Conservation (phyloP, 2,113 vertebrate species). For the Manacus vitellinus region DNA sequence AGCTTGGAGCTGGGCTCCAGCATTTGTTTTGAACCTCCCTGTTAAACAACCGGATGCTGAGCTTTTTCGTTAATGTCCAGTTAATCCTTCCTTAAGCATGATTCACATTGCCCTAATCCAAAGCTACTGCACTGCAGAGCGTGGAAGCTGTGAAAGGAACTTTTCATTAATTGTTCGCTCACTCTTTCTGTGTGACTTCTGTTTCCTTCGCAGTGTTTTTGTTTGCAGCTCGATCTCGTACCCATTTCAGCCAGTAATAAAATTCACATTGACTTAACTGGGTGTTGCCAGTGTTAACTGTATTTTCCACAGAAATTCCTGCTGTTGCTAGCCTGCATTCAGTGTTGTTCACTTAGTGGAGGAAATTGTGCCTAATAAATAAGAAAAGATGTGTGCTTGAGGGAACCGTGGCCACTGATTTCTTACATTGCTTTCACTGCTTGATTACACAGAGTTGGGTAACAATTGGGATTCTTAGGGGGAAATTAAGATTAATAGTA, state of each 20-base stretch:
- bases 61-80: conserved; percentile 20
- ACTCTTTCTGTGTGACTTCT: conserved; percentile 15
- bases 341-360: not conserved
- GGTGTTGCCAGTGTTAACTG: conserved; percentile 28
- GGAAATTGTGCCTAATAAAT: conserved; percentile 15
- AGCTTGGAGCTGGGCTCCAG: not conserved
- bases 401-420: not conserved
- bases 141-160: conserved; percentile 13
- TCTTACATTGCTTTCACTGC: not conserved
- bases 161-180: conserved; percentile 35
- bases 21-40: not conserved
- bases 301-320: conserved; percentile 31
- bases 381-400: conserved; percentile 1
- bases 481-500: not conserved
- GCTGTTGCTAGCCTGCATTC: conserved; percentile 9
- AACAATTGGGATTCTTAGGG: not conserved
- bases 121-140: not conserved
- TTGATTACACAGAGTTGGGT: not conserved
- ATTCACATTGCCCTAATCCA: conserved; percentile 21
- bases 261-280: not conserved
- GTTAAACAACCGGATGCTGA: not conserved
- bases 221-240: not conserved
- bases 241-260: not conserved
- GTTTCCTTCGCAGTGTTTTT: conserved; percentile 8
- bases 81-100: conserved; percentile 34